Evolutionary conservation across 2,888 invertebrate genomes (phyloP).

Genomic region (Pterostichus niger): DNA sequence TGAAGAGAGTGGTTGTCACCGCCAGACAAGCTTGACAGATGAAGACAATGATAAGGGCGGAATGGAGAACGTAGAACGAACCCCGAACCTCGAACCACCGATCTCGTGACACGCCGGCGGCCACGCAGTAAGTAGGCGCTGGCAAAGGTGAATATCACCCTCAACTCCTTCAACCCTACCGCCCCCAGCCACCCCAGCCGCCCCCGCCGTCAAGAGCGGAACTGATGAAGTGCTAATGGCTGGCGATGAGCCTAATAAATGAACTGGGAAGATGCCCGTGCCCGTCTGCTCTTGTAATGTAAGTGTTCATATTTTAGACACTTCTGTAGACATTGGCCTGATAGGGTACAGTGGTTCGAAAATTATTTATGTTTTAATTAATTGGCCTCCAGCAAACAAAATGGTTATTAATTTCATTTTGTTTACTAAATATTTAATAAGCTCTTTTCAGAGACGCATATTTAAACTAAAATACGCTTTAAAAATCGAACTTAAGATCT

Average conservation of each 20-base stretch:
- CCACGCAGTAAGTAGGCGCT: slow-evolving; percentile 7
- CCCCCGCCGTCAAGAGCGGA: not conserved
- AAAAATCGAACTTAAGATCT: too few relatives aligned
- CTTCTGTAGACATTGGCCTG: slow-evolving; percentile 5
- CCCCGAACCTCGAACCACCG: not conserved
- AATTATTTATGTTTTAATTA: slow-evolving; percentile 1
- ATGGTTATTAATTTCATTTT: too few relatives aligned
- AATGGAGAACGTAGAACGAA: not conserved
- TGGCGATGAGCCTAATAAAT: slow-evolving; percentile 59
- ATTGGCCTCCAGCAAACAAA: not conserved
- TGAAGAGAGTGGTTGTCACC: not conserved
- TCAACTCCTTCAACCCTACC: not conserved
- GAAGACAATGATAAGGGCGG: slow-evolving; percentile 12
- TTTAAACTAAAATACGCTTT: too few relatives aligned
- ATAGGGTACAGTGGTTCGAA: not conserved
- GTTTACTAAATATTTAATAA: too few relatives aligned
- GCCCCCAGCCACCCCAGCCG: slow-evolving; percentile 8
- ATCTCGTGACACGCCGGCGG: slow-evolving; percentile 17
- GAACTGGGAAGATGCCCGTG: slow-evolving; percentile 35
- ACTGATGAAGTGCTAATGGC: slow-evolving; percentile 60
- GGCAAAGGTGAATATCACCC: slow-evolving; percentile 27
- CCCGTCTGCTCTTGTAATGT: not conserved
- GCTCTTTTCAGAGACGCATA: too few relatives aligned
- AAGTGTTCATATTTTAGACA: slow-evolving; percentile 34
- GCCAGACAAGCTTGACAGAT: slow-evolving; percentile 18